A percentile compares a stretch with the other conserved stretches of the same genome.
Conservation (phyloP, 2,797 vertebrate species). For the Chloroceryle amazona region DNA sequence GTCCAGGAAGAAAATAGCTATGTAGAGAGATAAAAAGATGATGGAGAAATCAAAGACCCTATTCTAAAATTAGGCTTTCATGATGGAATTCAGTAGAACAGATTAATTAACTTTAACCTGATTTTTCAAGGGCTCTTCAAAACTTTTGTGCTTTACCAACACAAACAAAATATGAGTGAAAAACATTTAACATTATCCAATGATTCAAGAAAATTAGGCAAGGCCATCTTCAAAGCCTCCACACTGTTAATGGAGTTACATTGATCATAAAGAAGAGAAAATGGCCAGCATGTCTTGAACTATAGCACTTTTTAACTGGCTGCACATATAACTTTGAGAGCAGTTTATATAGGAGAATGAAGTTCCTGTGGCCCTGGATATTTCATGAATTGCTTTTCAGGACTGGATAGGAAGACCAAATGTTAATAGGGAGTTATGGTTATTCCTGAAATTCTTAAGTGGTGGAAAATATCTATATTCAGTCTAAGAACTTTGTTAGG, state of each 20-base stretch:
- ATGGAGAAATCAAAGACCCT: background rate
- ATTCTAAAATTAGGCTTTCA: background rate
- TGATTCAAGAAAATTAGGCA: background rate
- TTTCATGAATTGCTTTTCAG: background rate
- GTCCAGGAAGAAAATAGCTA: background rate
- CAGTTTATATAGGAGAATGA: background rate
- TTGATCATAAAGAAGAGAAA: background rate
- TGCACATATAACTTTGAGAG: background rate
- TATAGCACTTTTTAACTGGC: background rate
- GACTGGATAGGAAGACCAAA: background rate
- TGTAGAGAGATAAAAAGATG: background rate
- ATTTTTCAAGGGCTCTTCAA: background rate
- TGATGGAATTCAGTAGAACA: background rate
- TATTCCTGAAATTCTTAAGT: background rate
- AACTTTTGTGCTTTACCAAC: background rate
- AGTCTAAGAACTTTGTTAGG: background rate
- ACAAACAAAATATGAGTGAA: background rate
- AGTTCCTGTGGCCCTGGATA: background rate
- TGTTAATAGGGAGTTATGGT: background rate
- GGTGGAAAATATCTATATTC: background rate
- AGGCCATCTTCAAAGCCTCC: background rate
- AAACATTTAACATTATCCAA: too few species aligned
- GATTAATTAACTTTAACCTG: background rate
- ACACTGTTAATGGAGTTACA: background rate
- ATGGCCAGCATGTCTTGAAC: background rate